Percentiles rank a stretch among this genome's conserved stretches.
These are phyloP conservation scores for Stylophora pistillata DNA, from an alignment of 64 coral and sea anemone genomes.

Conservation along the genomic window DNA sequence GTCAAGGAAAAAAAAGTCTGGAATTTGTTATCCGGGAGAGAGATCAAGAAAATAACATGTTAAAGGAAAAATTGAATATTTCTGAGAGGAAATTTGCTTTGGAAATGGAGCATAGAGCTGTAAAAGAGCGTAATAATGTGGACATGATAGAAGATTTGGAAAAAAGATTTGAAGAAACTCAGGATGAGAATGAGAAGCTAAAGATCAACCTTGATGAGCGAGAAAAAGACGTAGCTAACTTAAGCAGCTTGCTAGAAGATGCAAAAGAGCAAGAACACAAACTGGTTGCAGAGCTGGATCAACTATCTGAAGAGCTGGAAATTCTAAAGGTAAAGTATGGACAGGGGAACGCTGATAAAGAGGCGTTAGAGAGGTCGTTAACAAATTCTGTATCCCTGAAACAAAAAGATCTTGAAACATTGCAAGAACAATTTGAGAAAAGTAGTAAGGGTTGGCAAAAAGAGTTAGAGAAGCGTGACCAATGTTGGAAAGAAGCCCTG, in stretches of 20 bases:
- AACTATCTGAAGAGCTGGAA: neutral
- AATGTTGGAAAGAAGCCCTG: constrained; percentile 16
- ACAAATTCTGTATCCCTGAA: constrained; percentile 24
- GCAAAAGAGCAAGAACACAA: neutral
- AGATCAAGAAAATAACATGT: constrained; percentile 7
- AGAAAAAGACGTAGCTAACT: constrained; percentile 29
- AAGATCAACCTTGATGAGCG: constrained; percentile 18
- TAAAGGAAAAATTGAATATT: constrained; percentile 35
- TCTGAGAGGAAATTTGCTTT: constrained; percentile 27
- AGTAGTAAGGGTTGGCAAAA: neutral
- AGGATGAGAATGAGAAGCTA: constrained; percentile 11
- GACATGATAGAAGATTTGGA: neutral
- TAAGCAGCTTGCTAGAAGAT: constrained; percentile 16
- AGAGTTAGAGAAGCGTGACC: constrained; percentile 21
- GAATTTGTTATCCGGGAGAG: constrained; percentile 8
- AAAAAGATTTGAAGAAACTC: neutral
- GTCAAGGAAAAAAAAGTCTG: neutral
- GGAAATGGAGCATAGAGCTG: constrained; percentile 8
- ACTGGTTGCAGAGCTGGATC: constrained; percentile 10
- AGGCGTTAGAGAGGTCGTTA: constrained; percentile 4
- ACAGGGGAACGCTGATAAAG: constrained; percentile 33
- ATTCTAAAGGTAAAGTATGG: neutral
- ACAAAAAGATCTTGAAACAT: constrained; percentile 13
- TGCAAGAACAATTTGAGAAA: constrained; percentile 27
- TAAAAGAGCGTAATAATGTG: neutral